Evolutionary conservation across 2,113 vertebrate genomes (phyloP).

Genomic region (Raja brachyura): DNA sequence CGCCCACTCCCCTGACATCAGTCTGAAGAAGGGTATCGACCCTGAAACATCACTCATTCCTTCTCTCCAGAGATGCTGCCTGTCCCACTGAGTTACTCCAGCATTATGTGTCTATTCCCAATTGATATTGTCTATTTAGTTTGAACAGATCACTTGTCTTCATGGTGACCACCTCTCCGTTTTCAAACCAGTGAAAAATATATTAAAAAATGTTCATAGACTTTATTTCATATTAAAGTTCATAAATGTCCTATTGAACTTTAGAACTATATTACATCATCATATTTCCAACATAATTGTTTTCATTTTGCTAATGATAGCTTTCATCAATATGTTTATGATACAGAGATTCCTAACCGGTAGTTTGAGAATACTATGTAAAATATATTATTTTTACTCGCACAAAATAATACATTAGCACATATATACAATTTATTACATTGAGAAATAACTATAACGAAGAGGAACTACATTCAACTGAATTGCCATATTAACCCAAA

Average conservation of each 20-base stretch:
- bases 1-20: too few species aligned
- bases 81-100: too few species aligned
- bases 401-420: neutral
- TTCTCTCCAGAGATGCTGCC: too few species aligned
- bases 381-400: neutral
- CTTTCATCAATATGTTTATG: neutral
- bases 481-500: neutral
- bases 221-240: neutral
- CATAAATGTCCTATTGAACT: neutral
- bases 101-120: neutral
- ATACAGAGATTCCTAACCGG: neutral
- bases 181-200: neutral
- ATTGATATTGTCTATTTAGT: neutral
- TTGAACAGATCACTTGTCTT: neutral
- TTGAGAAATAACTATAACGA: neutral
- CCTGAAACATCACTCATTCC: too few species aligned
- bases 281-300: slow-evolving; percentile 8
- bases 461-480: neutral
- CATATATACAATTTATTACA: neutral
- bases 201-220: neutral
- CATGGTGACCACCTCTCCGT: neutral
- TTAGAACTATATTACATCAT: neutral
- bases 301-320: neutral
- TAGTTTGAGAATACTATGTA: neutral
- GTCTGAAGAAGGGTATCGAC: too few species aligned